These are phyloP conservation scores for Acanthurus tractus DNA, from an alignment of 2,797 vertebrate species.

Conservation along the genomic window DNA sequence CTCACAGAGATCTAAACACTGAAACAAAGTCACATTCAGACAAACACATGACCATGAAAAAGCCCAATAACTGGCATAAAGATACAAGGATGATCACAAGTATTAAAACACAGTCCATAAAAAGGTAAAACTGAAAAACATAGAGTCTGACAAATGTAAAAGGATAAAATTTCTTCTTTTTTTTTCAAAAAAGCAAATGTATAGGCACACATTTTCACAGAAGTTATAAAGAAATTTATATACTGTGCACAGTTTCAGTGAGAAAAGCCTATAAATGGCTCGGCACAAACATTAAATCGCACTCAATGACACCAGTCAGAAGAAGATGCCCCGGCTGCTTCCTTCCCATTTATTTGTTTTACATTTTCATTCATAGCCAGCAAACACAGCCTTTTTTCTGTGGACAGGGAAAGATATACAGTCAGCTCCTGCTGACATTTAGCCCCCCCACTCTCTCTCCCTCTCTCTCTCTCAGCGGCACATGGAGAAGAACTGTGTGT, in stretches of 20 bases:
- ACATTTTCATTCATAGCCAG: conserved; percentile 56
- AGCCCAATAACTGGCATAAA: neutral
- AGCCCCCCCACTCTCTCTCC: conserved; percentile 31
- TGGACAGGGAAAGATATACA: conserved; percentile 55
- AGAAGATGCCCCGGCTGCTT: conserved; percentile 16
- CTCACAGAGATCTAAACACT: neutral
- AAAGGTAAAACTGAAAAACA: neutral
- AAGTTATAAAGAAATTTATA: neutral
- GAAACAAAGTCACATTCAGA: conserved; percentile 7
- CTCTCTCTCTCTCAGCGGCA: conserved; percentile 44
- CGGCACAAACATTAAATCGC: neutral
- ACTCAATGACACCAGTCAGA: neutral
- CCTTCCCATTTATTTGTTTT: conserved; percentile 46
- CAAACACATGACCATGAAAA: neutral
- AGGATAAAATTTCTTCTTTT: neutral
- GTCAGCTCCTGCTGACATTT: conserved; percentile 77
- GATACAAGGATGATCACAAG: neutral
- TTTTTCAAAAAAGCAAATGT: too few relatives aligned
- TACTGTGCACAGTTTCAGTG: neutral
- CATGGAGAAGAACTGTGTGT: conserved; percentile 57
- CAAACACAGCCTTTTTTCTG: conserved; percentile 48
- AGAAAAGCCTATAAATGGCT: neutral
- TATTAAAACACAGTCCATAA: neutral
- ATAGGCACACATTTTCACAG: neutral
- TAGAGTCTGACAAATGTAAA: neutral